Conservation (phyloP, 2,113 vertebrate species). For the Phyllostomus discolor region DNA sequence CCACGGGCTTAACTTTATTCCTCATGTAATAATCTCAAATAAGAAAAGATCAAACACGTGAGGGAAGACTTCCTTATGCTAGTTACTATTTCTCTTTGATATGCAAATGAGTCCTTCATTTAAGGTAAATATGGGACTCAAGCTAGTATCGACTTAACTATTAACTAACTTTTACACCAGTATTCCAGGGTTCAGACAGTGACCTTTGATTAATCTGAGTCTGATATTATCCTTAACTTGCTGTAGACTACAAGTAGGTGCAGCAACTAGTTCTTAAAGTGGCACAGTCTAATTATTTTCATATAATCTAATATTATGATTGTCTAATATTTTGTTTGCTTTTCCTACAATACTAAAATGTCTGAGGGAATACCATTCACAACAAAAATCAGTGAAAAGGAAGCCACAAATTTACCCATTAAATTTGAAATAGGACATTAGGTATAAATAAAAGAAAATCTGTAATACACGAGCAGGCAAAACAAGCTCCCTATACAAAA, state of each 20-base stretch:
- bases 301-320: neutral
- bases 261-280: constrained; percentile 50
- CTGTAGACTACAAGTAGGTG: constrained; percentile 14
- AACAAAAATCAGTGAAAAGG: neutral
- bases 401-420: neutral
- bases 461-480: neutral
- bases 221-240: constrained; percentile 27
- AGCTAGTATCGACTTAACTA: constrained; percentile 54
- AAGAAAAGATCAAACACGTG: neutral
- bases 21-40: neutral
- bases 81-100: constrained; percentile 48
- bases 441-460: neutral
- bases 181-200: constrained; percentile 45
- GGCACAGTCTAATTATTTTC: constrained; percentile 36
- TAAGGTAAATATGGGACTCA: constrained; percentile 48
- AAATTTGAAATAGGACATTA: neutral
- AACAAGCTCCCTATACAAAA: neutral
- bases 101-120: constrained; percentile 48
- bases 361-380: neutral
- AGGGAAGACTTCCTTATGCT: constrained; percentile 11
- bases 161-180: constrained; percentile 69
- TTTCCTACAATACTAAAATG: neutral
- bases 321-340: neutral
- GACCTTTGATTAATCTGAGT: constrained; percentile 54
- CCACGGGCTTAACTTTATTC: neutral